A percentile compares a stretch with the other conserved stretches of the same genome.
These are phyloP conservation scores for Tortrix viridana DNA, from an alignment of 2,888 invertebrate species.

Conservation along the genomic window DNA sequence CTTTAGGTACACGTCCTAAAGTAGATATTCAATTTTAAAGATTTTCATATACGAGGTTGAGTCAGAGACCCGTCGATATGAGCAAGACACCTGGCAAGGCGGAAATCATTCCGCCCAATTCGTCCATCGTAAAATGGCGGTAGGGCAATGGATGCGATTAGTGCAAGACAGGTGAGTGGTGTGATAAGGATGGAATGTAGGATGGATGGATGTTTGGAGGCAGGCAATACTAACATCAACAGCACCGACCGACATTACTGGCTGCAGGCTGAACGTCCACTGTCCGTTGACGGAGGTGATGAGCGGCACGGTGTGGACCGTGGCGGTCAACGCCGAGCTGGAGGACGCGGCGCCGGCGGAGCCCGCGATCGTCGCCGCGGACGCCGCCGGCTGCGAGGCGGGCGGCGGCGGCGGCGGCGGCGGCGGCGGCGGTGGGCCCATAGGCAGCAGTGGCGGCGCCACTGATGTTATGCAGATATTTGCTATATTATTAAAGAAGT, in stretches of 20 bases:
- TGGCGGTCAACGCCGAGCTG: conserved; percentile 48
- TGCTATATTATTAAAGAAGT: background rate
- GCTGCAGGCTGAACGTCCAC: conserved; percentile 78
- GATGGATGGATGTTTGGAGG: too few relatives aligned
- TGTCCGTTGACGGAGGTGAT: conserved; percentile 78
- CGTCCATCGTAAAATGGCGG: too few relatives aligned
- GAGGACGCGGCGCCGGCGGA: conserved; percentile 24
- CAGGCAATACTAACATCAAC: conserved; percentile 60
- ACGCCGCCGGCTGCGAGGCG: too few relatives aligned
- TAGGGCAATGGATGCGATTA: too few relatives aligned
- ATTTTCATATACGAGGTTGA: too few relatives aligned
- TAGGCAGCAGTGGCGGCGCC: conserved; percentile 52
- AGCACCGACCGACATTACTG: conserved; percentile 75
- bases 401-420: conserved; percentile 36
- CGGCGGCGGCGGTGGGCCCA: conserved; percentile 30
- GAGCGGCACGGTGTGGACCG: conserved; percentile 72
- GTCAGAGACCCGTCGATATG: too few relatives aligned
- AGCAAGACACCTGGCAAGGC: too few relatives aligned
- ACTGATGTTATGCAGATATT: conserved; percentile 53
- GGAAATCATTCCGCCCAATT: too few relatives aligned
- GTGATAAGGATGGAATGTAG: too few relatives aligned
- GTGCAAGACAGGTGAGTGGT: too few relatives aligned
- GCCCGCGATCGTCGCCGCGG: conserved; percentile 24
- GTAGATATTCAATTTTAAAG: too few relatives aligned
- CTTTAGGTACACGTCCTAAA: too few relatives aligned